Evolutionary conservation across 2,888 invertebrate species (phyloP), one percentile per base, ranked within the genome.

Genomic region (Tribolium freemani): DNA sequence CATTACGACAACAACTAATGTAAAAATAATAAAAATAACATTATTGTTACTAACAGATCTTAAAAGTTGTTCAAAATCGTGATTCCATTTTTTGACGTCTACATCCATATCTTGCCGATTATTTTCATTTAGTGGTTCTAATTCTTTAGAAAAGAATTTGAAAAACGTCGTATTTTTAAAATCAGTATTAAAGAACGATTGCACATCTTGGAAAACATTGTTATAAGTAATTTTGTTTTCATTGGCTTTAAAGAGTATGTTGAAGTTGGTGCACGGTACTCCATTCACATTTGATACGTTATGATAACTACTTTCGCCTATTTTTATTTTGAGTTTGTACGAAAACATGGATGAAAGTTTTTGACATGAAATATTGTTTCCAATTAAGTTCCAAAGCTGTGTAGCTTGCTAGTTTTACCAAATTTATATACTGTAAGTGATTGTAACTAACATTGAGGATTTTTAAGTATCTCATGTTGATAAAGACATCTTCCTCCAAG

Each of bases 281-380:
- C 54, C 54, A 10, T 54, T 54, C 10, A 54, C 31, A 31, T 54
- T 54, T 21, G 30, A 10, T 6, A 54, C 31, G 10, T 54, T 10
- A 30, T 11, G 30, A 21, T 30, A 54, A 2, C 0, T 6, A 5
- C 13, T 30, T n/a, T 30, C 10, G 5, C n/a, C 26, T 10, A 54
- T 54, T 26, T 30, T 11, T 2, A 54, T 30, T 21, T 30, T 10
- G 26, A 30, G 20, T 31, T 10, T 30, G 30, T 54, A 30, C 9
- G 11, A 30, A 31, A 54, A 54, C 26, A 54, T 54, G 10, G 30
- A 20, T 10, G 54, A 13, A 44, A 57, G 44, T 13, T 13, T 44
- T 57, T 57, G 57, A 57, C 57, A 57, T 3, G 57, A 16, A 44
- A 57, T 44, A 44, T 57, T 57, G 16, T 57, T 57, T 13, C 57